Base-by-base conservation (phyloP, 2,113 vertebrate genomes). In the Nettapus auritus region DNA sequence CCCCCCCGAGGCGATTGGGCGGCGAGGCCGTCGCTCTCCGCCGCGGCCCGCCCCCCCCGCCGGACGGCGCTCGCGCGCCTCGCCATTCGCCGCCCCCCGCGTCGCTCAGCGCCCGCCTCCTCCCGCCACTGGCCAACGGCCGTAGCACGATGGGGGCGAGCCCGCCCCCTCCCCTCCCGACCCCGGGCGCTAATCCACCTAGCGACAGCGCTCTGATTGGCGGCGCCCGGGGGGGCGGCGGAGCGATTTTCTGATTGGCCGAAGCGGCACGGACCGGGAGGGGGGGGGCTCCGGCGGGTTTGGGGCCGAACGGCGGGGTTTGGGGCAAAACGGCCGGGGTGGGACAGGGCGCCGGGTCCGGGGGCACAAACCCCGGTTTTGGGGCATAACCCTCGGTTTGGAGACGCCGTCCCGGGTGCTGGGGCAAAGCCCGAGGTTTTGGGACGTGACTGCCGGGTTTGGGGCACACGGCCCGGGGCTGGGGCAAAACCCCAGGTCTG, bases 141-240 rank as follows among this genome's bases (percentile, higher is more conserved):
- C 0, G 38, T 33, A 1, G 33, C 66, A 9, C 29, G 8, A 4
- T 3, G 5, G 2, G 8, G 2, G 29, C 3, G 16, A 59, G 13
- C 33, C 56, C 64, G 23, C 69, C 69, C 40, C 6, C 12, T 5
- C 3, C 2, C 17, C 19, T 3, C 4, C n/a, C 20, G 22, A 56
- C 56, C 52, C 13, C 29, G 8, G 2, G 2, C 13, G 23, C 56
- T 86, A 70, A 88, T 79, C 80, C 62, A 57, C 84, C 80, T 71
- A 88, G 83, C 67, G 34, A 93, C 93, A 88, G 29, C 25, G 5
- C 21, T 5, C 60, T 70, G 70, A 90, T 93, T 96, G 95, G 95
- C 18, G 2, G 18, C 3, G 9, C 3, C 33, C 3, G 21, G 28
- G 26, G 1, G 4, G 14, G 53, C n/a, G 19, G 4, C 17, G 1